phyloP scores from a whole-genome alignment of 2,888 invertebrate species.

The Meganola albula region DNA sequence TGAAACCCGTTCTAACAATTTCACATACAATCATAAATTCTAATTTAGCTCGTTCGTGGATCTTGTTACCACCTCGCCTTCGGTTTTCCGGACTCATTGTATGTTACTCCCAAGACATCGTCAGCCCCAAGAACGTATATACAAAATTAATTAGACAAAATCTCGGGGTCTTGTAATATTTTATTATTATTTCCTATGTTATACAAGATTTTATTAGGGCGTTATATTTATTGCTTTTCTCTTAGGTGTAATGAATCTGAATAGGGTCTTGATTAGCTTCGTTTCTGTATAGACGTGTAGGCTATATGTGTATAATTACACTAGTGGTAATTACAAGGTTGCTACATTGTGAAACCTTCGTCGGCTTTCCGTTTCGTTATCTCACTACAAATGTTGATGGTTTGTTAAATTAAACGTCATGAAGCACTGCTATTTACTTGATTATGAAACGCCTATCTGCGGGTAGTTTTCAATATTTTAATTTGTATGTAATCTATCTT shows the following conservation, averaged over 20 bases:
- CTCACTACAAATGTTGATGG: slow-evolving; percentile 59
- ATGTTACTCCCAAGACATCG: slow-evolving; percentile 72
- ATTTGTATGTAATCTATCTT: slow-evolving; percentile 9
- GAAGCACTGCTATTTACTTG: slow-evolving; percentile 50
- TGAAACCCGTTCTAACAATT: slow-evolving; percentile 70
- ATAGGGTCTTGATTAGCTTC: slow-evolving; percentile 68
- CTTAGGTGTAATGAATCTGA: slow-evolving; percentile 63
- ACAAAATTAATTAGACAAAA: slow-evolving; percentile 77
- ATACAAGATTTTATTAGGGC: slow-evolving; percentile 65
- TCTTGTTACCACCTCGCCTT: slow-evolving; percentile 67
- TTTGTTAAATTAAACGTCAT: slow-evolving; percentile 73
- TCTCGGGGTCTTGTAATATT: slow-evolving; percentile 71
- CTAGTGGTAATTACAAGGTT: slow-evolving; percentile 70
- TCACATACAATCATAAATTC: slow-evolving; percentile 77
- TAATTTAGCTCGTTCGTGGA: slow-evolving; percentile 70
- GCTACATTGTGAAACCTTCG: slow-evolving; percentile 55
- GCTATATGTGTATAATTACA: slow-evolving; percentile 69
- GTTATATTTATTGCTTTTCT: slow-evolving; percentile 71
- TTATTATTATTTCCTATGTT: slow-evolving; percentile 74
- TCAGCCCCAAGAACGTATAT: slow-evolving; percentile 65
- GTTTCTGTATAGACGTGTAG: slow-evolving; percentile 52
- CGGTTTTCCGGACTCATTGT: slow-evolving; percentile 70
- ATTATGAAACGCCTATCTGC: slow-evolving; percentile 53
- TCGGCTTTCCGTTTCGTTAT: slow-evolving; percentile 57
- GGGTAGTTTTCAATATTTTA: slow-evolving; percentile 43